A percentile compares a stretch with the other conserved stretches of the same genome.
phyloP scores from a whole-genome alignment of 1,140 invertebrate species.

The Plectus sambesii region DNA sequence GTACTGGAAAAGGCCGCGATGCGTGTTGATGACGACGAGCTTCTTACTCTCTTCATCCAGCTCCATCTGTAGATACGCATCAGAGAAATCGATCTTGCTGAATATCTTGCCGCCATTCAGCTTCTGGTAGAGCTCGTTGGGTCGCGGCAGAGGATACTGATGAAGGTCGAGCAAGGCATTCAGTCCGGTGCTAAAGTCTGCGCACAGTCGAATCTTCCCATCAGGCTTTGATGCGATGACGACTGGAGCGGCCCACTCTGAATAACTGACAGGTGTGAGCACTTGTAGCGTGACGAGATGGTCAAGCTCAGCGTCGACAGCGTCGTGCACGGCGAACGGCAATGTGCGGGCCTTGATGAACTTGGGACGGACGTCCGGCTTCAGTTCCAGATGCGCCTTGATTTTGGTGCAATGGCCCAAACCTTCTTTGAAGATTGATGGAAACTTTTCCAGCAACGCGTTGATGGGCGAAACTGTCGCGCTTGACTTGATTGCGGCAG shows the following conservation, averaged over 20 bases:
- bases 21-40: conserved; percentile 9
- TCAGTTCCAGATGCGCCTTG: not conserved
- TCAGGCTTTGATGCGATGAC: conserved; percentile 41
- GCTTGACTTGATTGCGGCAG: too few species aligned
- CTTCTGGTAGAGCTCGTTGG: conserved; percentile 6
- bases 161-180: not conserved
- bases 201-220: conserved; percentile 40
- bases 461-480: too few species aligned
- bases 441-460: too few species aligned
- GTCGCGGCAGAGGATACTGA: conserved; percentile 8
- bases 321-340: conserved; percentile 24
- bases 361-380: conserved; percentile 5
- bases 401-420: too few species aligned
- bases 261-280: conserved; percentile 28
- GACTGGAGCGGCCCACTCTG: conserved; percentile 47
- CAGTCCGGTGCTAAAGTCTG: too few species aligned
- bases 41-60: not conserved
- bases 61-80: not conserved
- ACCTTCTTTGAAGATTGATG: too few species aligned
- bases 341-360: conserved; percentile 25
- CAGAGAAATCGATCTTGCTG: conserved; percentile 8
- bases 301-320: conserved; percentile 33
- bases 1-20: conserved; percentile 5
- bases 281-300: conserved; percentile 17
- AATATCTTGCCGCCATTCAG: conserved; percentile 7